Base-by-base conservation (phyloP, 2,113 vertebrate genomes). In the Hydrolagus affinis region DNA sequence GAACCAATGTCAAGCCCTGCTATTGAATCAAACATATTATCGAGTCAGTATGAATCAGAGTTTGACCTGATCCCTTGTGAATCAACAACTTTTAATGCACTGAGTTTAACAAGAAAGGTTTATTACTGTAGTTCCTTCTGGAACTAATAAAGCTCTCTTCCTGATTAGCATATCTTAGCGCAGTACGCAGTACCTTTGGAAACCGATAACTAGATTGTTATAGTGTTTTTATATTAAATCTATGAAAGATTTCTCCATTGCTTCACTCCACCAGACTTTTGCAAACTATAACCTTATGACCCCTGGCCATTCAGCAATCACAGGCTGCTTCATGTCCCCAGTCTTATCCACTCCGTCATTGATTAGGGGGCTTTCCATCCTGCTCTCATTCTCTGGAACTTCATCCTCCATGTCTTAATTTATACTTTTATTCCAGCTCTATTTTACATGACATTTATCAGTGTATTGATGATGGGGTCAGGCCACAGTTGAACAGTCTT, bases 81-180 rank as follows among this genome's bases (percentile, higher is more conserved):
- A 70, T 17, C 69, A 12, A 1, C 8, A 9, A n/a, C 19, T 17
- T 23, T 68, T 19, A 75, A 44, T 75, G 32, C 72, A 75, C 15
- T 12, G 23, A 56, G 19, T 75, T n/a, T 75, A 75, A 75, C 32
- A 15, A 19, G 12, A 75, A 75, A 75, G 72, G 72, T 75, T 32
- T 44, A 75, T 75, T 75, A 44, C 44, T 44, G 44, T 44, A 75
- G 72, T 30, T 75, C 25, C 32, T 75, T 9, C 32, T 7, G 25
- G 25, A 30, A 72, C 30, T 11, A 44, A 17, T 44, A 56, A 8
- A 21, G 28, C 72, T 75, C 11, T 21, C 10, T 25, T 12, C 60
- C 75, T 78, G 56, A 25, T 78, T 62, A 78, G 25, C 60, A 25
- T 56, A 78, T 78, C 60, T 59, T 57, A 78, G 75, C 23, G n/a